Percentiles rank a stretch among this genome's conserved stretches.
phyloP scores from a whole-genome alignment of 1,140 invertebrate genomes.

The Bombus affinis region DNA sequence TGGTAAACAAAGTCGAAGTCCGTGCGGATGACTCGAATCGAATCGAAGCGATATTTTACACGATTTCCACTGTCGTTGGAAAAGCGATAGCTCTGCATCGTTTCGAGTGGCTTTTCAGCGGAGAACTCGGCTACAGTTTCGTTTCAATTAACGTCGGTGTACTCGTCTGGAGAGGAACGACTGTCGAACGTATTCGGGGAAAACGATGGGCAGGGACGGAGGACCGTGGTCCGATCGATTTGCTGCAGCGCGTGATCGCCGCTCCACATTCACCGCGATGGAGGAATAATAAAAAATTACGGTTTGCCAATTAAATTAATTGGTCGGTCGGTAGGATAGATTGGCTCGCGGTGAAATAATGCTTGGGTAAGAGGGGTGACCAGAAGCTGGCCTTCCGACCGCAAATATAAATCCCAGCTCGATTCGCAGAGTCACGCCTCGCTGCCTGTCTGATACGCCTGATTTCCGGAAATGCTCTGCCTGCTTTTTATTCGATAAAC shows the following conservation, averaged over 20 bases:
- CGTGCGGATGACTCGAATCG: neutral
- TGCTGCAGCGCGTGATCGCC: neutral
- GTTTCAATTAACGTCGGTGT: neutral
- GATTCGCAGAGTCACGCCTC: neutral
- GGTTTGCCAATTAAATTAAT: conserved; percentile 63
- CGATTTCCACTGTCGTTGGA: neutral
- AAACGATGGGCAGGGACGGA: neutral
- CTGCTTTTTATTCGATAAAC: neutral
- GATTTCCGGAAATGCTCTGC: neutral
- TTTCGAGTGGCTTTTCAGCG: neutral
- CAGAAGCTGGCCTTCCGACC: neutral
- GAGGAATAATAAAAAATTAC: conserved; percentile 49
- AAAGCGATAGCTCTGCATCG: neutral
- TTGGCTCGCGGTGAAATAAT: conserved; percentile 29
- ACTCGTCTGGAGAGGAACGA: neutral
- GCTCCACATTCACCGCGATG: neutral
- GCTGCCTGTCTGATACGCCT: neutral
- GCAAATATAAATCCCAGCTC: conserved; percentile 23
- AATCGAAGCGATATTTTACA: conserved; percentile 6
- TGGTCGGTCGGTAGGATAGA: conserved; percentile 36
- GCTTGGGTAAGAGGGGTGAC: neutral
- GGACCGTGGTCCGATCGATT: neutral
- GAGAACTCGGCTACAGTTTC: neutral
- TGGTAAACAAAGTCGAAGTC: conserved; percentile 6
- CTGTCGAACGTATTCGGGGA: too few relatives aligned